Conservation (phyloP, 2,888 invertebrate genomes). For the Agonopterix subpropinquella region DNA sequence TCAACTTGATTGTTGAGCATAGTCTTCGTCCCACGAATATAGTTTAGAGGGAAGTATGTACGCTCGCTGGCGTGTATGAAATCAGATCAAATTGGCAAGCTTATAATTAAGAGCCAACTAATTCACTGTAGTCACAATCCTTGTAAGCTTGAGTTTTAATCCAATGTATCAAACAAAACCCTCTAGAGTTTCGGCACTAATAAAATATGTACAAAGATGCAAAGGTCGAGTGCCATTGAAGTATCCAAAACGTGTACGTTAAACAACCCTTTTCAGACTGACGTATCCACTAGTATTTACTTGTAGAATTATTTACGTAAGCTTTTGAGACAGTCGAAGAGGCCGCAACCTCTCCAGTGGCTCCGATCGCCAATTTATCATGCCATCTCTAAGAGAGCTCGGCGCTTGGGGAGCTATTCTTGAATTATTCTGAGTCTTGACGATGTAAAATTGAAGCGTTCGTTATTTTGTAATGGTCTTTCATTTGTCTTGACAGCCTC, state of each 20-base stretch:
- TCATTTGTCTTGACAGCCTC: no score
- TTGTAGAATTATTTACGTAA: constrained; percentile 43
- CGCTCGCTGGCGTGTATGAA: no score
- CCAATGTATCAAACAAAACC: no score
- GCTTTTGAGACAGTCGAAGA: constrained; percentile 48
- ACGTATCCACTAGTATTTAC: constrained; percentile 1
- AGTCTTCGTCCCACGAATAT: no score
- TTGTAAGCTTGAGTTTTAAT: no score
- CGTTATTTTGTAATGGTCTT: no score
- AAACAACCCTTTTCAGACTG: constrained; percentile 10
- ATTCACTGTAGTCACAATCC: no score
- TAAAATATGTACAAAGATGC: constrained; percentile 6
- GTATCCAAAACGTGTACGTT: constrained; percentile 6
- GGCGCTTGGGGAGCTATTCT: constrained; percentile 21
- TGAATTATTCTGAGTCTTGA: background rate
- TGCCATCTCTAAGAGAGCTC: constrained; percentile 28
- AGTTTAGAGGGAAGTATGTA: no score
- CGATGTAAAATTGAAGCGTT: no score
- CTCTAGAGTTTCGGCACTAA: background rate
- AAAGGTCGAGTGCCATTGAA: constrained; percentile 8
- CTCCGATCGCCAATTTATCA: constrained; percentile 46
- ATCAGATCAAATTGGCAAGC: no score
- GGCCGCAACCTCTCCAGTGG: constrained; percentile 36
- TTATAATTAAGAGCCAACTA: no score
- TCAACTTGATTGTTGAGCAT: no score